phyloP scores from a whole-genome alignment of 2,888 invertebrate genomes.

The Scrobipalpa costella region DNA sequence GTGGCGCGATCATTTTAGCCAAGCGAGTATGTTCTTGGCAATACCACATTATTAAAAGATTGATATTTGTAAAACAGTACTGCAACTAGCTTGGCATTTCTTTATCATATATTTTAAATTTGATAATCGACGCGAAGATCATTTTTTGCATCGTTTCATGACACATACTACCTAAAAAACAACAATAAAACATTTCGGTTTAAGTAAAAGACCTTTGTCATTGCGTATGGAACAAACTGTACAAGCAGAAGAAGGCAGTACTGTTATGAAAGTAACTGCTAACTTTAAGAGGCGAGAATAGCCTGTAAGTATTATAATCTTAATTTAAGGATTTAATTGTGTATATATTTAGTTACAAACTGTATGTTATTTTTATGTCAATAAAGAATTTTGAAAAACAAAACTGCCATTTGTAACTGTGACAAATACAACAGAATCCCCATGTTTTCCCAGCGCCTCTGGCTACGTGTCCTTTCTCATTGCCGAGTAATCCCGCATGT shows the following conservation, averaged over 20 bases:
- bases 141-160: too few relatives aligned
- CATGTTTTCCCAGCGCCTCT: background rate
- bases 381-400: too few relatives aligned
- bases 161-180: too few relatives aligned
- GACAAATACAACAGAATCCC: background rate
- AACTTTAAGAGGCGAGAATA: too few relatives aligned
- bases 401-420: background rate
- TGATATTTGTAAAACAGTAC: background rate
- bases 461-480: background rate
- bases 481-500: constrained; percentile 27
- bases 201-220: too few relatives aligned
- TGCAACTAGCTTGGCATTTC: background rate
- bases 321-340: too few relatives aligned
- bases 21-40: constrained; percentile 68
- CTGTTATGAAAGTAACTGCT: background rate
- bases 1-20: constrained; percentile 66
- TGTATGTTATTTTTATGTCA: too few relatives aligned
- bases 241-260: background rate
- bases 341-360: too few relatives aligned
- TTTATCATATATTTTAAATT: background rate
- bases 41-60: background rate
- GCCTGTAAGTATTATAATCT: too few relatives aligned
- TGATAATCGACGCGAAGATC: background rate
- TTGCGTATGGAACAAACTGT: too few relatives aligned
- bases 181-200: too few relatives aligned